These are phyloP conservation scores for Leptopilina drosophilae DNA, from an alignment of 2,888 invertebrate genomes.

Conservation along the genomic window DNA sequence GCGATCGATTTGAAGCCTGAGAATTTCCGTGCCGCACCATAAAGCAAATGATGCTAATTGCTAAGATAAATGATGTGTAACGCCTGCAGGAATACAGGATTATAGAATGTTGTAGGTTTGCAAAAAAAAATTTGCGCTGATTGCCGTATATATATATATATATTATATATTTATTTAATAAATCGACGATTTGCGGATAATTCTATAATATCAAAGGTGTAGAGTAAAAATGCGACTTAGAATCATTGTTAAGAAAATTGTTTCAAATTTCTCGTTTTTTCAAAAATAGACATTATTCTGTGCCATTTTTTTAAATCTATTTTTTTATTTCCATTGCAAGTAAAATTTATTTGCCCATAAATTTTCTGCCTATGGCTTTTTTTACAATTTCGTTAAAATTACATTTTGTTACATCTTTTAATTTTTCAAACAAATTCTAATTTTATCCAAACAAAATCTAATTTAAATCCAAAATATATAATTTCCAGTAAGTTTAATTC, in stretches of 20 bases:
- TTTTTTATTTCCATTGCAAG: not conserved
- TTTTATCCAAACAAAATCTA: no score
- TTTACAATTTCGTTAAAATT: not conserved
- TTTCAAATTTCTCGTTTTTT: slow-evolving; percentile 10
- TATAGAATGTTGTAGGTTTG: slow-evolving; percentile 32
- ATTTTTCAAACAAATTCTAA: no score
- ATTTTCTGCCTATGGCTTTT: not conserved
- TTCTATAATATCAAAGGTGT: slow-evolving; percentile 26
- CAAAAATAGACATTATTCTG: not conserved
- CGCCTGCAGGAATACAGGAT: slow-evolving; percentile 36
- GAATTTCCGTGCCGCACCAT: slow-evolving; percentile 3
- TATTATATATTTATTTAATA: slow-evolving; percentile 32
- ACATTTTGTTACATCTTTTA: not conserved
- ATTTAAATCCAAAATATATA: no score
- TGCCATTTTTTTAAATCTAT: not conserved
- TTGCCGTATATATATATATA: slow-evolving; percentile 18
- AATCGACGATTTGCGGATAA: slow-evolving; percentile 29
- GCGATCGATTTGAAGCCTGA: slow-evolving; percentile 4
- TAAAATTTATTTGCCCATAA: no score
- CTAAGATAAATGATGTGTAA: slow-evolving; percentile 21
- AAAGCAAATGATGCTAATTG: not conserved
- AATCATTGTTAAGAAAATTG: slow-evolving; percentile 25
- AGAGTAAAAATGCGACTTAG: slow-evolving; percentile 34
- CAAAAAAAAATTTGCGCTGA: slow-evolving; percentile 16
- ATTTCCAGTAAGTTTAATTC: no score